These are phyloP conservation scores for Rhagologus leucostigma DNA, from an alignment of 2,113 vertebrate genomes.

Conservation along the genomic window DNA sequence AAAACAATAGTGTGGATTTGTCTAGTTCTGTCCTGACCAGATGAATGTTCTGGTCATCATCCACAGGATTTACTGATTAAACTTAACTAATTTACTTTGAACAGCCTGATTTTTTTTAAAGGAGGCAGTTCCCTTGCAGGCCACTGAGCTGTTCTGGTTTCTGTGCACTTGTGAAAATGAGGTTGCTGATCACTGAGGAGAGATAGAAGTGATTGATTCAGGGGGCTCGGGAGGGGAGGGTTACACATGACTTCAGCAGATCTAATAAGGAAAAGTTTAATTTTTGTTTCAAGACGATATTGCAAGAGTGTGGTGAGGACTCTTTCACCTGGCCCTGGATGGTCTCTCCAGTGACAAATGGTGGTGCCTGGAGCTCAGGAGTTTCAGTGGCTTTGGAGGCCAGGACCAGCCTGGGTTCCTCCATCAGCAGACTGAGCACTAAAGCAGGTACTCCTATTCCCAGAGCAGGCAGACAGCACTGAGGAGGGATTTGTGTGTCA, in stretches of 20 bases:
- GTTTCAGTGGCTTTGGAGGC: background rate
- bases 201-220: background rate
- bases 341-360: background rate
- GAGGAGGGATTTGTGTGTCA: background rate
- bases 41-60: background rate
- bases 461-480: background rate
- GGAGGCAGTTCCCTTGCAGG: background rate
- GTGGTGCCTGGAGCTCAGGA: background rate
- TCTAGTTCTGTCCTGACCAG: background rate
- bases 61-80: background rate
- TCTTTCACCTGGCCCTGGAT: background rate
- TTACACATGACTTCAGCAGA: background rate
- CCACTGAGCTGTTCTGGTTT: background rate
- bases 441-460: background rate
- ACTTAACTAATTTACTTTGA: background rate
- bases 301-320: background rate
- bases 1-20: background rate
- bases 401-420: background rate
- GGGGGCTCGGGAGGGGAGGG: background rate
- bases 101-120: background rate
- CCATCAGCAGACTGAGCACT: background rate
- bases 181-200: background rate
- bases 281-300: background rate
- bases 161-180: background rate
- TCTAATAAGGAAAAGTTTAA: background rate